Base-by-base conservation (phyloP, 2,888 invertebrate species). In the Leptogaster cylindrica region DNA sequence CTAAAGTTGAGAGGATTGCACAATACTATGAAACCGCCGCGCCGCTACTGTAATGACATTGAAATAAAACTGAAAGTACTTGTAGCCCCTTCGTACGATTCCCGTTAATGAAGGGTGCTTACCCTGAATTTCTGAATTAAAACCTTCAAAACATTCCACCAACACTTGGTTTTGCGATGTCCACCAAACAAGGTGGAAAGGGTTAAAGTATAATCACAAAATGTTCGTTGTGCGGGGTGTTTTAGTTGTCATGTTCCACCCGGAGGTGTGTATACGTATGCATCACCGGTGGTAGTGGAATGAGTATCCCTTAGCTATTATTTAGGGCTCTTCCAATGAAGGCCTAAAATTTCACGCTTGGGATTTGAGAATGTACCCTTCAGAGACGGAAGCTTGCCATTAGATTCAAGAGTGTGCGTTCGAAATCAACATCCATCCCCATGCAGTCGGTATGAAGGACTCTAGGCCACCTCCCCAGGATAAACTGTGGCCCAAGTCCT, bases 91-190 rank as follows among this genome's bases (percentile, higher is more conserved):
- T 23, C 16, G 20, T 41, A 28, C 25, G 25, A 20, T 23, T 44
- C 46, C 12, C 31, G 28, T 31, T 51, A 66, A 66, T 66, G 63
- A 69, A 69, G 69, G 66, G 69, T 58, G 27, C 63, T 46, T 46
- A 55, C 65, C 65, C 68, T 44, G 50, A 67, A 50, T 55, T 48
- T 64, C 25, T 39, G 67, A 69, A 69, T 69, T 69, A 69, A 69
- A 69, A 69, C 69, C 63, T 66, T 69, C 67, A 69, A 69, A 69
- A 69, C 67, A 69, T 65, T 69, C 67, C 67, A 58, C 67, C 50
- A 67, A 69, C 67, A 69, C 65, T 61, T 63, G 55, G 52, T 41
- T n/a, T 39, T 39, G 41, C 18, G 16, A 41, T 61, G 61, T 61
- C 61, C 27, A 61, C 31, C 51, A 12, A 31, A 41, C 27, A 65